Percentiles rank a stretch among this genome's conserved stretches.
Conservation (phyloP, 1,140 invertebrate genomes). For the Microplitis mediator region DNA sequence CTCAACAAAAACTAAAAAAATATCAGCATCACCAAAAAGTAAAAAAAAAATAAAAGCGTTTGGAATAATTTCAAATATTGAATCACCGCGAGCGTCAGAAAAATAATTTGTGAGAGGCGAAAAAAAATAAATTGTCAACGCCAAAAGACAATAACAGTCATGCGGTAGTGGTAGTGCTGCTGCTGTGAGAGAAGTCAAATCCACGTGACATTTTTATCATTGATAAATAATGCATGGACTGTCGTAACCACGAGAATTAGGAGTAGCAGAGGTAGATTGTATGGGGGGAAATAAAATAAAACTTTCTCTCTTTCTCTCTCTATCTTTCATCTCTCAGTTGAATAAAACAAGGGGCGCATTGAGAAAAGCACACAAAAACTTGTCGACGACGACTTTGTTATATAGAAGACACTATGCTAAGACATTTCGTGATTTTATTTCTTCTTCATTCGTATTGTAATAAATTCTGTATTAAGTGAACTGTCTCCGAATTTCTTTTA, state of each 20-base stretch:
- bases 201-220: constrained; percentile 2
- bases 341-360: constrained; percentile 23
- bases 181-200: background rate
- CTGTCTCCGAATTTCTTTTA: background rate
- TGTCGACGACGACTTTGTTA: background rate
- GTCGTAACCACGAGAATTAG: constrained; percentile 15
- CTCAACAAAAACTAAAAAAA: too few species aligned
- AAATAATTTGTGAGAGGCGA: too few species aligned
- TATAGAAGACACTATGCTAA: background rate
- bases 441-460: constrained; percentile 24
- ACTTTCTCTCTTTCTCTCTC: too few species aligned
- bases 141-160: constrained; percentile 14
- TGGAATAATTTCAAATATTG: background rate
- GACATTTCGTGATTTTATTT: constrained; percentile 24
- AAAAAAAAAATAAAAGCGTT: background rate
- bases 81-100: too few species aligned
- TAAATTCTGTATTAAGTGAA: constrained; percentile 27
- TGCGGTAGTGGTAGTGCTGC: background rate
- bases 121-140: background rate
- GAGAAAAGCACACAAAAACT: constrained; percentile 1
- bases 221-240: constrained; percentile 30
- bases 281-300: background rate
- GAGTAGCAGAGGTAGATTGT: background rate
- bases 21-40: background rate
- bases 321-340: constrained; percentile 1